Conservation (phyloP, 1,140 invertebrate genomes). For the Zophobas atratus region DNA sequence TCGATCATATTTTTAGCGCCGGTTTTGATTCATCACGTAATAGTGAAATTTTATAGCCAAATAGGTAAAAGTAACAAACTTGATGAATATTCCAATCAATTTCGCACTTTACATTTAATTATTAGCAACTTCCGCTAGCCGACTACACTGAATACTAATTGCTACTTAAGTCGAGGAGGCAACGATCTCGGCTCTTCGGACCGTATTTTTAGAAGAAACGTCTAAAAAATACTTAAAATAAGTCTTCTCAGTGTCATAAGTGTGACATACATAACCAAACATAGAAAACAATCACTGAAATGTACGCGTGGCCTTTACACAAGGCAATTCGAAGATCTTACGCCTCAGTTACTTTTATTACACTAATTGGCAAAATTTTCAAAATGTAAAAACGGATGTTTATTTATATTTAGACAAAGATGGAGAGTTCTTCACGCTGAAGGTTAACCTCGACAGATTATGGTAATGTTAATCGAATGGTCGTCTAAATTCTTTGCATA, state of each 20-base stretch:
- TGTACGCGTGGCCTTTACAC: slow-evolving; percentile 8
- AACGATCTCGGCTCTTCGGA: background rate
- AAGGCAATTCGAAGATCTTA: background rate
- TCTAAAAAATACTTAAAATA: slow-evolving; percentile 11
- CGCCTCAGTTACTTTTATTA: background rate
- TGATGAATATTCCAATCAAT: background rate
- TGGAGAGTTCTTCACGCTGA: background rate
- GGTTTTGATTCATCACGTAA: background rate
- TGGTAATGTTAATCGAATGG: background rate
- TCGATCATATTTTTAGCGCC: slow-evolving; percentile 19
- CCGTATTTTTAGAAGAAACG: slow-evolving; percentile 15
- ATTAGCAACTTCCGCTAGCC: slow-evolving; percentile 31
- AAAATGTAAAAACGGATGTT: background rate
- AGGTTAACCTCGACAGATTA: background rate
- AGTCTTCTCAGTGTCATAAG: background rate
- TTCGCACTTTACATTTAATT: slow-evolving; percentile 1
- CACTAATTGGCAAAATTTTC: background rate
- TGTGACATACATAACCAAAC: slow-evolving; percentile 29
- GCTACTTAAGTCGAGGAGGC: slow-evolving; percentile 1
- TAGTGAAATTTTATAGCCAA: background rate
- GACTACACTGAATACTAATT: slow-evolving; percentile 12
- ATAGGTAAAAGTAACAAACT: background rate
- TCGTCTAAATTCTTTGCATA: background rate
- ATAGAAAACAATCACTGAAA: slow-evolving; percentile 27
- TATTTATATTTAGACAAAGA: background rate